phyloP scores from a whole-genome alignment of 2,113 vertebrate species.

The Scomber japonicus region DNA sequence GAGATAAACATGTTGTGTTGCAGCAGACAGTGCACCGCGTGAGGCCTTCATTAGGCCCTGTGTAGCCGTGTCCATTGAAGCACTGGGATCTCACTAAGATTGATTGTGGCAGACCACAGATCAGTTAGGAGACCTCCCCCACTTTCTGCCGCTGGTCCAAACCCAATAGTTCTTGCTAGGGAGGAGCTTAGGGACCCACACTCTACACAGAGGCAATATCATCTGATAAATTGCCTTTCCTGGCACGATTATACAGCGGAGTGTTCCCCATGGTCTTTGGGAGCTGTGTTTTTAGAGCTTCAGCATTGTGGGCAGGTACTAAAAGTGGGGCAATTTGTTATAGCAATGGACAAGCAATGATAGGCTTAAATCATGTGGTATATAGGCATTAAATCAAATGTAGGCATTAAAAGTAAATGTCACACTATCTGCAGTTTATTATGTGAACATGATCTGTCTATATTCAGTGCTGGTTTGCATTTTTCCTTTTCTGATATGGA shows the following conservation, averaged over 20 bases:
- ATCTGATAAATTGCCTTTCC: constrained; percentile 82
- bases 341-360: constrained; percentile 50
- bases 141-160: constrained; percentile 57
- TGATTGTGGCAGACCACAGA: constrained; percentile 72
- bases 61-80: constrained; percentile 69
- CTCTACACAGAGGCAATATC: constrained; percentile 81
- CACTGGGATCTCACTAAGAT: constrained; percentile 72
- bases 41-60: constrained; percentile 72
- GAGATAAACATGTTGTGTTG: constrained; percentile 73
- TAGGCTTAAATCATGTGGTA: constrained; percentile 43
- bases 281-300: constrained; percentile 68
- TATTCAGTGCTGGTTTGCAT: background rate
- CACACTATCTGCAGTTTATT: background rate
- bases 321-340: constrained; percentile 67
- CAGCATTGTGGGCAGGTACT: constrained; percentile 45
- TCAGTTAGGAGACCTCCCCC: constrained; percentile 74
- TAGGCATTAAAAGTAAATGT: constrained; percentile 17
- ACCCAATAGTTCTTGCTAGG: constrained; percentile 70
- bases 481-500: constrained; percentile 1
- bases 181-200: constrained; percentile 70
- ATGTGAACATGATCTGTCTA: constrained; percentile 7
- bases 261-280: constrained; percentile 66
- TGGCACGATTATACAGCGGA: constrained; percentile 74
- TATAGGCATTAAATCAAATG: constrained; percentile 37
- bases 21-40: constrained; percentile 43